Conservation (phyloP, 1,140 invertebrate genomes). For the Drosophila chauvacae region DNA sequence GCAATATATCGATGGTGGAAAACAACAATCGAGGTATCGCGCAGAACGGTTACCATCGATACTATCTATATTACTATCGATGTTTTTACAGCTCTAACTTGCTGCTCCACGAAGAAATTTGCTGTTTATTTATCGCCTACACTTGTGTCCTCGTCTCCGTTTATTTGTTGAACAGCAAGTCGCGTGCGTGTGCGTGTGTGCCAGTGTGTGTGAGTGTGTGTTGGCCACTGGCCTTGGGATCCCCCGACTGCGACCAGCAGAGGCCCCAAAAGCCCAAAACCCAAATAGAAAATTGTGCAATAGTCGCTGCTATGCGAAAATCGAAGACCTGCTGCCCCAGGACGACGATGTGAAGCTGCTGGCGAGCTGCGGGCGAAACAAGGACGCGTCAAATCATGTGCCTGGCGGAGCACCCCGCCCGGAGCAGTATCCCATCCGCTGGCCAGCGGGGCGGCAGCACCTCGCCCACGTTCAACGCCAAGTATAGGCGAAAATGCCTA, state of each 20-base stretch:
- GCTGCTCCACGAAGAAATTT: not conserved
- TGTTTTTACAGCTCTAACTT: too few relatives aligned
- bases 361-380: constrained; percentile 50
- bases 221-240: constrained; percentile 35
- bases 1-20: too few relatives aligned
- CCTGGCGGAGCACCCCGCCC: constrained; percentile 73
- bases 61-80: too few relatives aligned
- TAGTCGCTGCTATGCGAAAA: constrained; percentile 61
- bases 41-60: too few relatives aligned
- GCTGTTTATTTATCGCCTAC: constrained; percentile 18
- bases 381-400: constrained; percentile 65
- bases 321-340: constrained; percentile 59
- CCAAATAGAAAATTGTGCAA: constrained; percentile 61
- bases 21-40: too few relatives aligned
- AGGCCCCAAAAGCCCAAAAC: constrained; percentile 21
- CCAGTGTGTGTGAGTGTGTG: constrained; percentile 46
- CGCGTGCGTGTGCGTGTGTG: constrained; percentile 23
- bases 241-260: constrained; percentile 21
- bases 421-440: constrained; percentile 42
- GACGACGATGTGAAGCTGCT: constrained; percentile 70
- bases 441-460: constrained; percentile 40
- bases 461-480: constrained; percentile 81
- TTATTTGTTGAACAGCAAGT: constrained; percentile 54
- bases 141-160: constrained; percentile 10
- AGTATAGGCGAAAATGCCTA: constrained; percentile 83